phyloP scores from a whole-genome alignment of 2,113 vertebrate genomes.

The Sebastes schlegelii region DNA sequence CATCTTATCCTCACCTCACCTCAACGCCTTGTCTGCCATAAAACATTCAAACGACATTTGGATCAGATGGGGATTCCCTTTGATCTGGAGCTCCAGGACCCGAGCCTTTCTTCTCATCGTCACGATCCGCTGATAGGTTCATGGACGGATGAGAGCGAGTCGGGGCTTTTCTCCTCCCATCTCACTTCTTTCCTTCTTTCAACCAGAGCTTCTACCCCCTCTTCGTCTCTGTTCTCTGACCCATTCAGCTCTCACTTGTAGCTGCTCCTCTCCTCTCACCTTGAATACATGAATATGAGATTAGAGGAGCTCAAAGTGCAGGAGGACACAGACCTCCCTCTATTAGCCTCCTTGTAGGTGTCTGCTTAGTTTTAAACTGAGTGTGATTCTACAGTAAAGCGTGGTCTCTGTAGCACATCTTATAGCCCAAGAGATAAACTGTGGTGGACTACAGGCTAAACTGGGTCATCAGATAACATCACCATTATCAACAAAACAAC shows the following conservation, averaged over 20 bases:
- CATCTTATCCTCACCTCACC: conserved; percentile 35
- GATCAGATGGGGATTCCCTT: conserved; percentile 60
- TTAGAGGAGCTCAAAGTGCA: conserved; percentile 51
- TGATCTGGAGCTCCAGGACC: conserved; percentile 54
- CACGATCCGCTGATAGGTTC: conserved; percentile 39
- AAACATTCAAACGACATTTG: conserved; percentile 67
- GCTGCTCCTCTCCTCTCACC: conserved; percentile 29
- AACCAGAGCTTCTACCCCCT: conserved; percentile 8
- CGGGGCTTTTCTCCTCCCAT: conserved; percentile 9
- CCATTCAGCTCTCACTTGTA: conserved; percentile 34
- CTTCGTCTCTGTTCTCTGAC: conserved; percentile 32
- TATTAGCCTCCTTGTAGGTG: conserved; percentile 29
- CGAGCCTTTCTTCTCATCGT: conserved; percentile 12
- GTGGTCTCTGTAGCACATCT: conserved; percentile 2
- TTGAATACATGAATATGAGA: conserved; percentile 70
- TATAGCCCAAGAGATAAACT: neutral
- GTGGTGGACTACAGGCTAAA: neutral
- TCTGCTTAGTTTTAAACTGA: conserved; percentile 45
- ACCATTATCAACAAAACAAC: neutral
- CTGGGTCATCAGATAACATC: neutral
- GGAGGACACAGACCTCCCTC: conserved; percentile 40
- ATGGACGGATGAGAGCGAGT: conserved; percentile 48
- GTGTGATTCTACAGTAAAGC: conserved; percentile 36
- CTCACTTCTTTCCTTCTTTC: conserved; percentile 5
- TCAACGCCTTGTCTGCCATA: conserved; percentile 13